A percentile compares a stretch with the other conserved stretches of the same genome.
These are phyloP conservation scores for Macaca mulatta DNA, from an alignment of 2,113 vertebrate genomes.

Conservation along the genomic window DNA sequence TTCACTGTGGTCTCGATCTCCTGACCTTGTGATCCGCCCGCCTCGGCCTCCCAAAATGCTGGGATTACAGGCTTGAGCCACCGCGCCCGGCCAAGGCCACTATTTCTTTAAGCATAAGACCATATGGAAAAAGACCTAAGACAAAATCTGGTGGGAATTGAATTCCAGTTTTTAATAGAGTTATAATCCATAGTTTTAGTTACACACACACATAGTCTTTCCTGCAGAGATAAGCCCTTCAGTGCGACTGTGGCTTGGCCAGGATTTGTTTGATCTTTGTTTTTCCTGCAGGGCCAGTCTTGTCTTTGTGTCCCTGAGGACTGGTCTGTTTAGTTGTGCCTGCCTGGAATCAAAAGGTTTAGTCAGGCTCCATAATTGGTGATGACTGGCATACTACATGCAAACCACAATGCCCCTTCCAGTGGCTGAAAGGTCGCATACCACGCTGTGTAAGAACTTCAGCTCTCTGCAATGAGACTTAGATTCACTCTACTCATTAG, in stretches of 20 bases:
- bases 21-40: too few species aligned
- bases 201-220: not conserved
- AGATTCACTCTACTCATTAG: not conserved
- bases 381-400: not conserved
- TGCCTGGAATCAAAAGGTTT: conserved; percentile 25
- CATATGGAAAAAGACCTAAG: not conserved
- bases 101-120: not conserved
- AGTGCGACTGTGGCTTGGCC: not conserved
- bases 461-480: not conserved
- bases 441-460: not conserved
- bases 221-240: not conserved
- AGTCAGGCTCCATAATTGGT: not conserved
- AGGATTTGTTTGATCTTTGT: not conserved
- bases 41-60: too few species aligned
- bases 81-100: too few species aligned
- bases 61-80: too few species aligned
- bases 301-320: conserved; percentile 32
- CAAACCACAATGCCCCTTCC: not conserved
- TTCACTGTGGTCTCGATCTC: too few species aligned
- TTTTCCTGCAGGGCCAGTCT: conserved; percentile 29
- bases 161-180: not conserved
- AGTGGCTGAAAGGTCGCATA: not conserved
- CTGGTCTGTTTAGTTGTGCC: conserved; percentile 55
- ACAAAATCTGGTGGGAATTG: not conserved
- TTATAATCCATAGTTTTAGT: not conserved